Evolutionary conservation across 1,140 invertebrate species (phyloP).

Genomic region (Paramacrobiotus metropolitanus): DNA sequence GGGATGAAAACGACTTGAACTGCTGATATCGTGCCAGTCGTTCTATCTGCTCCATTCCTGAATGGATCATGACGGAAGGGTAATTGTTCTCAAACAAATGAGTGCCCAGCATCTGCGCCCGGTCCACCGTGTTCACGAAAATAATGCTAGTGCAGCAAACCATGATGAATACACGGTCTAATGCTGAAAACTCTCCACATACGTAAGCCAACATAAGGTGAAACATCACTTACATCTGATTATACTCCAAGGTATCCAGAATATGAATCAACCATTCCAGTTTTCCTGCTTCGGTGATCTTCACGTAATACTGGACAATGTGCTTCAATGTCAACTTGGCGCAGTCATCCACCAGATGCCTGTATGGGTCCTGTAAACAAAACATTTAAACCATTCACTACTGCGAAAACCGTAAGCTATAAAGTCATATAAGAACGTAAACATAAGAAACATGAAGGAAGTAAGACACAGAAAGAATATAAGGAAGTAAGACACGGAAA

Average conservation of each 20-base stretch:
- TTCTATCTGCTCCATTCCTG: slow-evolving; percentile 30
- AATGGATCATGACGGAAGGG: slow-evolving; percentile 31
- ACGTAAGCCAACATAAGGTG: neutral
- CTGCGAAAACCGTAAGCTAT: too few species aligned
- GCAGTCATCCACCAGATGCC: neutral
- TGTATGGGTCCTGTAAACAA: too few species aligned
- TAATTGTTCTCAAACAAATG: slow-evolving; percentile 32
- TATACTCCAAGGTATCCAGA: slow-evolving; percentile 32
- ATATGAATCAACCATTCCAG: slow-evolving; percentile 30
- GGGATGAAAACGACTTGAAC: slow-evolving; percentile 32
- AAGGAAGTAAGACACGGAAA: too few species aligned
- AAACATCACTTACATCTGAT: slow-evolving; percentile 23
- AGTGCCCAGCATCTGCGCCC: slow-evolving; percentile 28
- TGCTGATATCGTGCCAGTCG: slow-evolving; percentile 28
- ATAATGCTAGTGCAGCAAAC: slow-evolving; percentile 21
- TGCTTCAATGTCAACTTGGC: slow-evolving; percentile 16
- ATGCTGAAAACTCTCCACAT: too few species aligned
- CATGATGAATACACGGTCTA: neutral
- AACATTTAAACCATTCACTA: too few species aligned
- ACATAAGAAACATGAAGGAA: too few species aligned
- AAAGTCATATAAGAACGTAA: too few species aligned
- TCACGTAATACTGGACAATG: slow-evolving; percentile 31
- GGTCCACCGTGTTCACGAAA: slow-evolving; percentile 29
- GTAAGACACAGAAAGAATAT: too few species aligned
- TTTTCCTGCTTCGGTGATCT: slow-evolving; percentile 32